Conservation (phyloP, 2,797 vertebrate genomes). For the Mycteria americana region DNA sequence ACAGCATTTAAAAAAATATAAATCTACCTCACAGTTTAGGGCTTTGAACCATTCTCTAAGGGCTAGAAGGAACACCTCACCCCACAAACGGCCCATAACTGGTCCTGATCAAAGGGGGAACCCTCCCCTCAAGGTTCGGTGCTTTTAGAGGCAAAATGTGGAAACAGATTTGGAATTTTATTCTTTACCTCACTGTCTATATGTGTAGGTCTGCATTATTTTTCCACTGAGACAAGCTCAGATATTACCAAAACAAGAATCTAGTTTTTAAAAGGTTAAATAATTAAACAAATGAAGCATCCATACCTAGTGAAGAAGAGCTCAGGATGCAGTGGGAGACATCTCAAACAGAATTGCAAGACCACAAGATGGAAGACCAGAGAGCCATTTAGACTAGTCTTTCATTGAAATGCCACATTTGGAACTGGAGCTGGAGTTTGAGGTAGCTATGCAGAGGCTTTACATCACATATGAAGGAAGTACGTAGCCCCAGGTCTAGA, state of each 20-base stretch:
- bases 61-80: neutral
- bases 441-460: neutral
- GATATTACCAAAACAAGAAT: neutral
- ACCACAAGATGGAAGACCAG: neutral
- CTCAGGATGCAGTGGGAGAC: neutral
- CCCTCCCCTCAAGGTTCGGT: neutral
- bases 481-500: neutral
- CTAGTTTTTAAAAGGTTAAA: neutral
- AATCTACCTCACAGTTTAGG: neutral
- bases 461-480: neutral
- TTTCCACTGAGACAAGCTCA: neutral
- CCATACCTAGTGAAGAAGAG: neutral
- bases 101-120: neutral
- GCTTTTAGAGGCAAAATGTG: neutral
- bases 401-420: neutral
- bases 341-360: neutral
- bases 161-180: neutral
- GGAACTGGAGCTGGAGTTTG: neutral
- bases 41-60: neutral
- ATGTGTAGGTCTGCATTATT: neutral
- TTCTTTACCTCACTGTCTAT: neutral
- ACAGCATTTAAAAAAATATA: neutral
- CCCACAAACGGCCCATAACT: neutral
- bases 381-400: neutral
- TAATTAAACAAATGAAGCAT: neutral